Conservation (phyloP, 2,888 invertebrate species). For the Pandemis heparana region DNA sequence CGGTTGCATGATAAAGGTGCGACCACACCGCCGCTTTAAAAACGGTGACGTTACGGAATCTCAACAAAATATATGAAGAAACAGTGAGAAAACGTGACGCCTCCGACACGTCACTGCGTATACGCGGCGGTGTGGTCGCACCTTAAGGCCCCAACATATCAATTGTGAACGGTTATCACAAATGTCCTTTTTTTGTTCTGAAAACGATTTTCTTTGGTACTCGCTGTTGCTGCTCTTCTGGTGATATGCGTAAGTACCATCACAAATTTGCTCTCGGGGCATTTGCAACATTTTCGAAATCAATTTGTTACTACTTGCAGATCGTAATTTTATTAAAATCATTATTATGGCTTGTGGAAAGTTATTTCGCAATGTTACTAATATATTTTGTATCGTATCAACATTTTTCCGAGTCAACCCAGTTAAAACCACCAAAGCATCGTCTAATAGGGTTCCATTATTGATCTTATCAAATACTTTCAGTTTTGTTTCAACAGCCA, state of each 20-base stretch:
- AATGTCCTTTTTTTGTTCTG: constrained; percentile 13
- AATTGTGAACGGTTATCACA: constrained; percentile 14
- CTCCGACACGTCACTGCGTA: too few relatives aligned
- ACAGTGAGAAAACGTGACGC: too few relatives aligned
- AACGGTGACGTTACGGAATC: constrained; percentile 7
- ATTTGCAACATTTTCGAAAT: constrained; percentile 11
- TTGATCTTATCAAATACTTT: constrained; percentile 15
- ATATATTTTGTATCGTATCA: constrained; percentile 7
- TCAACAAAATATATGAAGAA: constrained; percentile 12
- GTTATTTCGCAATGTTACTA: constrained; percentile 5
- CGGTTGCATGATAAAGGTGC: constrained; percentile 14
- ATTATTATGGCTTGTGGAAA: constrained; percentile 5
- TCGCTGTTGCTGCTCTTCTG: constrained; percentile 12
- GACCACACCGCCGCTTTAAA: too few relatives aligned
- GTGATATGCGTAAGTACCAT: constrained; percentile 10
- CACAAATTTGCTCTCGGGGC: constrained; percentile 12
- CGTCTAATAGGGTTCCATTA: constrained; percentile 11
- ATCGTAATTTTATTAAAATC: background rate
- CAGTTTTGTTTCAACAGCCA: constrained; percentile 12
- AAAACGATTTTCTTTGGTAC: constrained; percentile 9
- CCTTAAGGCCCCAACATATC: background rate
- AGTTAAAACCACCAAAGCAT: constrained; percentile 9
- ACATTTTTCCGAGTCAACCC: constrained; percentile 16
- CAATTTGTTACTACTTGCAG: constrained; percentile 4
- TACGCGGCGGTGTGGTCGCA: too few relatives aligned